Conservation (phyloP, 2,113 vertebrate species). For the Saimiri boliviensis region DNA sequence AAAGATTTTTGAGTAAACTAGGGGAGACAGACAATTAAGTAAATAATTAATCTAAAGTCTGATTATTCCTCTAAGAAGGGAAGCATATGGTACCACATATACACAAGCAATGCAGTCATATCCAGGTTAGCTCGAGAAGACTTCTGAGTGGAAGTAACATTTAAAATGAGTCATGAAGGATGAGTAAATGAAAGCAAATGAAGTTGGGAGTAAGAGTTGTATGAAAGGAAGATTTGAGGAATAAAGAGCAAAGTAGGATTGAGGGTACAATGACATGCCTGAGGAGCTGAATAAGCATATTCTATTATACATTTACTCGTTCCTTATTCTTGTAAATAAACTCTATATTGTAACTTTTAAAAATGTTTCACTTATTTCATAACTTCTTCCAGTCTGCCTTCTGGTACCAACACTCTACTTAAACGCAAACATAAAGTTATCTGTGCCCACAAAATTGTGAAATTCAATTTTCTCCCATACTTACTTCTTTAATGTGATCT, state of each 20-base stretch:
- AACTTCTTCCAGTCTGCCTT: background rate
- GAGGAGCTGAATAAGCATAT: background rate
- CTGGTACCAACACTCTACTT: background rate
- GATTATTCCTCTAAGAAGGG: background rate
- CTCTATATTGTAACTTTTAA: background rate
- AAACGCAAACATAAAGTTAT: background rate
- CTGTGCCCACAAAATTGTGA: background rate
- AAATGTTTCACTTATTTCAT: background rate
- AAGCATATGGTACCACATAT: background rate
- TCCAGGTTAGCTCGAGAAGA: background rate
- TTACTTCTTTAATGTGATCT: background rate
- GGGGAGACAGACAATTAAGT: background rate
- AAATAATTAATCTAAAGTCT: background rate
- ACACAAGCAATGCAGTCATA: background rate
- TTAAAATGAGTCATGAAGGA: background rate
- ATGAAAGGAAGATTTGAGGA: background rate
- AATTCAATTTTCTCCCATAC: background rate
- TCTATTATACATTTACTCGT: background rate
- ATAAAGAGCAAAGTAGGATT: background rate
- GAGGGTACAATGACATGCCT: background rate
- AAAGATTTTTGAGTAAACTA: background rate
- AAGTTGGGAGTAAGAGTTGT: background rate
- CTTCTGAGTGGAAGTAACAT: background rate
- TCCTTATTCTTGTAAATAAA: background rate
- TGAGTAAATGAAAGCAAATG: background rate